Evolutionary conservation across 2,113 vertebrate genomes (phyloP).

Genomic region (Callipepla californica): DNA sequence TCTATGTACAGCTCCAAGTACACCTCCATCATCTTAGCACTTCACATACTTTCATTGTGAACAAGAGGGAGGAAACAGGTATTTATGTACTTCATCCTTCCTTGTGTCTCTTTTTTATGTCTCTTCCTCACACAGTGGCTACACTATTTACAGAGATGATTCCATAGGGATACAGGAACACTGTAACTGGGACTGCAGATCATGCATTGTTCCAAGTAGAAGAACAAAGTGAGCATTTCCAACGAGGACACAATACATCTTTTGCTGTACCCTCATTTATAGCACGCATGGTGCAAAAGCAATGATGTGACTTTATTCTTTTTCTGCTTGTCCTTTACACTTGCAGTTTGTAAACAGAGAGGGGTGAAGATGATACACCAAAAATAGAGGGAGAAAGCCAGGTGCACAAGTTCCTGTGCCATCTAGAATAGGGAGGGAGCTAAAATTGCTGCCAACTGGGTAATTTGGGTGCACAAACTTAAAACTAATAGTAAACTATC

Average conservation of each 20-base stretch:
- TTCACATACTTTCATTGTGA: neutral
- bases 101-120: neutral
- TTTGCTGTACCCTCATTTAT: neutral
- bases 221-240: neutral
- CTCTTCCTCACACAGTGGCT: neutral
- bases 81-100: neutral
- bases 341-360: neutral
- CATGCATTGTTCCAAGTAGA: neutral
- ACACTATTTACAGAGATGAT: neutral
- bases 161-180: neutral
- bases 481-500: constrained; percentile 65
- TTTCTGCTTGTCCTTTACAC: constrained; percentile 38
- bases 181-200: neutral
- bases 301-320: neutral
- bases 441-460: constrained; percentile 42
- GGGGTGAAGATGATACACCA: constrained; percentile 15
- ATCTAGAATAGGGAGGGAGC: constrained; percentile 57
- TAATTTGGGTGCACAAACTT: constrained; percentile 72
- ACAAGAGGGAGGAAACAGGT: neutral
- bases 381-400: constrained; percentile 50
- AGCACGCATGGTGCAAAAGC: neutral
- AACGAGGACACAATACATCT: neutral
- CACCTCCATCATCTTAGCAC: neutral
- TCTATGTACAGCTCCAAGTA: neutral
- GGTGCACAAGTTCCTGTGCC: constrained; percentile 46